Evolutionary conservation across 2,888 invertebrate genomes (phyloP), one percentile per base, ranked within the genome.

Genomic region (Rhodophaea formosa): DNA sequence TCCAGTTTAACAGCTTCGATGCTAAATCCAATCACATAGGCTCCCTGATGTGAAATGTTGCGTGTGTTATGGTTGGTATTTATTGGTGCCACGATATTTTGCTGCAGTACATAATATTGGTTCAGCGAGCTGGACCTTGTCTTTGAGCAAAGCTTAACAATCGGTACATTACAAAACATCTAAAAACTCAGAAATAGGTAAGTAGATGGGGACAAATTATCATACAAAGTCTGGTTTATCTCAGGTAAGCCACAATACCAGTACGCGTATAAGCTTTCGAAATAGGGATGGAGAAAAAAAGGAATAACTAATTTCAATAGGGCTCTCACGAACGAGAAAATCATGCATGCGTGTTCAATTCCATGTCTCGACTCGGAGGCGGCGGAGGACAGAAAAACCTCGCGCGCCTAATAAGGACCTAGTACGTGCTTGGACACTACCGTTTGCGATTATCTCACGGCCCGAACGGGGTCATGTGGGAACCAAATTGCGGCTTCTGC

Each of bases 381-480:
- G 71, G 69, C 64, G 68, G 67, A 69, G 74, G 75, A 75, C 72
- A 72, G 77, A 84, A 77, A 84, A 86, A 84, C 77, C 75, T 77
- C 68, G 74, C 74, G 76, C 74, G 73, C 85, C 88, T 78, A 87
- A 88, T 88, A 89, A 83, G 88, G 88, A 77, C 68, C 69, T 71
- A 71, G 84, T 84, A 88, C 88, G 87, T 86, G 88, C 77, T 77
- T 70, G 84, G 82, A 82, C 85, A 86, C 84, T 82, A 82, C 86
- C 80, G 85, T 78, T 78, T 70, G 86, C 87, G 88, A 87, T 86
- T 86, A 88, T 89, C 88, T 88, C 88, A 88, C 87, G 88, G 86
- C 83, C 80, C 69, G 68, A 83, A 82, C 79, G 82, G 78, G 86
- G 88, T 88, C 87, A 88, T 77, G 82, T 81, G 86, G 78, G 84